A percentile compares a stretch with the other conserved stretches of the same genome.
phyloP scores from a whole-genome alignment of 2,113 vertebrate genomes.

The Pogonocichla stellata region DNA sequence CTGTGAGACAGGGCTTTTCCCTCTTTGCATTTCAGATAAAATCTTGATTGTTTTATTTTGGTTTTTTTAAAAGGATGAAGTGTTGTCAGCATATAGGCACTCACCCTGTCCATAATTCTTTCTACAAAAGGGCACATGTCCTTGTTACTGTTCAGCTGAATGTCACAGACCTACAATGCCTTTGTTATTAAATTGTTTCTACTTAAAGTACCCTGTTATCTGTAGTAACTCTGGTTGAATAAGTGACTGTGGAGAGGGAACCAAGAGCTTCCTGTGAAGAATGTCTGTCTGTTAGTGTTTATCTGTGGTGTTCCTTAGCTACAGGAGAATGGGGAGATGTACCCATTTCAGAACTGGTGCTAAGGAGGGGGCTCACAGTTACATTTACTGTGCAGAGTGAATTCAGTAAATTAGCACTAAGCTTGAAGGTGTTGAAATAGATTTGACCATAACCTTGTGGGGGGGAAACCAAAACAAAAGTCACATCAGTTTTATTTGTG shows the following conservation, averaged over 20 bases:
- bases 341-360: not conserved
- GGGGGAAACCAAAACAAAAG: too few species aligned
- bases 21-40: not conserved
- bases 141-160: not conserved
- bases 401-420: not conserved
- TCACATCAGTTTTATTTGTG: not conserved
- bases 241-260: not conserved
- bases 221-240: not conserved
- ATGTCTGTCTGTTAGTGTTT: not conserved
- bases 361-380: not conserved
- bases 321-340: not conserved
- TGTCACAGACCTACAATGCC: not conserved
- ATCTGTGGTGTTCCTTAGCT: not conserved
- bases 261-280: not conserved
- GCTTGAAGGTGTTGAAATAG: not conserved
- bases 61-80: not conserved
- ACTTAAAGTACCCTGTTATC: not conserved
- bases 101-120: not conserved
- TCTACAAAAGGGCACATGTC: not conserved
- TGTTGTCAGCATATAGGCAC: not conserved
- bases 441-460: not conserved
- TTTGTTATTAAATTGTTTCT: not conserved
- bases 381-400: not conserved
- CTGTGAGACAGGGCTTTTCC: not conserved
- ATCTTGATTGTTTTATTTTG: not conserved